A percentile compares a stretch with the other conserved stretches of the same genome.
Conservation (phyloP, 2,113 vertebrate genomes). For the Oreochromis niloticus region DNA sequence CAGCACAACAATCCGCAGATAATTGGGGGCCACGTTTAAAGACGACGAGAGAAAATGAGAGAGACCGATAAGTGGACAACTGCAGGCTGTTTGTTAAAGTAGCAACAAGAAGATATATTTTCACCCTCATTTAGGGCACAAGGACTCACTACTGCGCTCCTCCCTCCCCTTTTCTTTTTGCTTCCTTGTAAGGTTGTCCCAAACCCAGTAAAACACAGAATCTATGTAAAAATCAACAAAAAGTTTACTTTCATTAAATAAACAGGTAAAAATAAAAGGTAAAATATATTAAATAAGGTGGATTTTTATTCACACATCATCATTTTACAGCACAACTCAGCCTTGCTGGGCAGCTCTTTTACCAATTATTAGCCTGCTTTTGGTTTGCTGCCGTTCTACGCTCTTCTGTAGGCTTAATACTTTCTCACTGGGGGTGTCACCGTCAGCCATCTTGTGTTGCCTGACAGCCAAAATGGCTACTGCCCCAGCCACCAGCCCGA, state of each 20-base stretch:
- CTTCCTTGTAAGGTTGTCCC: not conserved
- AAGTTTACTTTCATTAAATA: conserved; percentile 36
- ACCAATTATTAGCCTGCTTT: not conserved
- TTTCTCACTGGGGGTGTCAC: not conserved
- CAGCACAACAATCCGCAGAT: conserved; percentile 62
- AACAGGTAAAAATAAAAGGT: conserved; percentile 7
- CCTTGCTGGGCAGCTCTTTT: not conserved
- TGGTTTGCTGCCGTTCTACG: not conserved
- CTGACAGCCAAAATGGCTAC: conserved; percentile 23
- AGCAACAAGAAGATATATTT: conserved; percentile 43
- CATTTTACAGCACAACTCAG: not conserved
- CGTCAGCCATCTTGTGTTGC: not conserved
- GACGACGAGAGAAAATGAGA: conserved; percentile 7
- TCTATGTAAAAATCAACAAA: not conserved
- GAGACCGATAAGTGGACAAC: conserved; percentile 46
- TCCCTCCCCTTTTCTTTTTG: not conserved
- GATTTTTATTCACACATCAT: not conserved
- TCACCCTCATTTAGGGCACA: conserved; percentile 61
- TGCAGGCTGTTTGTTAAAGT: conserved; percentile 22
- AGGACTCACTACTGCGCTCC: conserved; percentile 10
- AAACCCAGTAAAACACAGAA: conserved; percentile 36
- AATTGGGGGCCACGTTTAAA: conserved; percentile 56
- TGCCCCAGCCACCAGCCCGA: conserved; percentile 29
- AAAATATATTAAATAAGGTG: not conserved
- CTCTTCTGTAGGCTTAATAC: not conserved